Evolutionary conservation across 2,888 invertebrate genomes (phyloP).

Genomic region (Strigamia maritima): DNA sequence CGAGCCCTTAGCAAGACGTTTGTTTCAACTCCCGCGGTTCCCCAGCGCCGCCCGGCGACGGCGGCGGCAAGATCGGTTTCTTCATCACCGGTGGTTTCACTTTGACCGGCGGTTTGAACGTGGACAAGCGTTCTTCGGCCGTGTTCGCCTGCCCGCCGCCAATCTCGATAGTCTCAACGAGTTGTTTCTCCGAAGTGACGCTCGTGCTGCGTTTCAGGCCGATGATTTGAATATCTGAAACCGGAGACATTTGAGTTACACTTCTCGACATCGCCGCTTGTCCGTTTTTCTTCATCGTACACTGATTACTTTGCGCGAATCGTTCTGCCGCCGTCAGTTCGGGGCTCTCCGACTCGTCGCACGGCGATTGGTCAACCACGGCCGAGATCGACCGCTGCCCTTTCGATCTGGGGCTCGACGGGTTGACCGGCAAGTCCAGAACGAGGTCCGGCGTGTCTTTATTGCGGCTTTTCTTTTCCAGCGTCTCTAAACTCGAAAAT

Average conservation of each 20-base stretch:
- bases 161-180: slow-evolving; percentile 37
- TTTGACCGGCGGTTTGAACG: slow-evolving; percentile 54
- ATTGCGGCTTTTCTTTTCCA: slow-evolving; percentile 47
- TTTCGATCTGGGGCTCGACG: slow-evolving; percentile 50
- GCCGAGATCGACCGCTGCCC: slow-evolving; percentile 49
- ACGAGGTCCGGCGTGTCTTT: slow-evolving; percentile 73
- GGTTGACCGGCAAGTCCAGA: slow-evolving; percentile 68
- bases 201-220: slow-evolving; percentile 41
- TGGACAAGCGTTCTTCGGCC: slow-evolving; percentile 45
- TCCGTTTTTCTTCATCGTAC: slow-evolving; percentile 66
- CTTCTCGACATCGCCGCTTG: slow-evolving; percentile 6
- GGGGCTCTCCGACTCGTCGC: slow-evolving; percentile 56
- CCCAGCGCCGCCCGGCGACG: slow-evolving; percentile 7
- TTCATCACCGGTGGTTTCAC: slow-evolving; percentile 77
- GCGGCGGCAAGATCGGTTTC: slow-evolving; percentile 60
- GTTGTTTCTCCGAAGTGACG: slow-evolving; percentile 25
- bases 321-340: slow-evolving; percentile 67
- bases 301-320: slow-evolving; percentile 74
- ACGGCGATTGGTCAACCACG: not conserved
- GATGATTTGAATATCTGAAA: slow-evolving; percentile 40
- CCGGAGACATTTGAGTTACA: slow-evolving; percentile 41
- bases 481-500: slow-evolving; percentile 50
- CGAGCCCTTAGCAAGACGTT: slow-evolving; percentile 40
- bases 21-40: slow-evolving; percentile 40
- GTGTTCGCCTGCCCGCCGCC: slow-evolving; percentile 20